Evolutionary conservation across 2,888 invertebrate species (phyloP), one percentile per base, ranked within the genome.

Genomic region (Phania funesta): DNA sequence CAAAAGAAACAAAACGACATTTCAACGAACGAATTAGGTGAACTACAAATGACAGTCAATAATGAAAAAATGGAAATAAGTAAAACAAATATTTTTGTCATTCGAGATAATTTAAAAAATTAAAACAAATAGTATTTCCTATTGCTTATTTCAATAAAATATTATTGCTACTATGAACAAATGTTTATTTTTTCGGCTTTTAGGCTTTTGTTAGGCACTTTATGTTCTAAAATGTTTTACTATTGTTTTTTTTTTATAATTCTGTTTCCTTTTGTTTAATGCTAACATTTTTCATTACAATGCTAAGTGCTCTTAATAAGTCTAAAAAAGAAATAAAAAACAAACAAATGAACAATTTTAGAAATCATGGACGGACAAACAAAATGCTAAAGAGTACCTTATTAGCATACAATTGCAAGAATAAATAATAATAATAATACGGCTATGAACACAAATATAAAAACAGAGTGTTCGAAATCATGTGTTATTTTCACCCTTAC

Each of bases 331-430:
- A 16, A 44, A 44, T 7, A 56, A 54, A 24, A 71, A 48, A 60
- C 18, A 60, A 38, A 18, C 18, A 64, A 75, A 67, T 50, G 48
- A 50, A 67, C 11, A 77, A 60, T 68, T 50, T 65, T 56, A 46
- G n/a, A 71, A n/a, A 71, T 77, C 54, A 81, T 64, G 65, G 48
- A 41, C 62, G n/a, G 60, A 41, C 67, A 20, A 24, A 35, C 44
- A 64, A 56, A 50, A 73, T 67, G 46, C 62, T 77, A 75, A 80
- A 50, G 38, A 67, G 62, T 20, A 35, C 58, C 44, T 67, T 68
- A 77, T 77, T 81, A 73, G 62, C 81, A 77, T 68, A 73, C 22
- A 73, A 77, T 68, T 67, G 44, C 24, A 60, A 67, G 29, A 20
- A 50, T 35, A 11, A 35, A 22, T 1, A 56, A 41, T 9, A 9